A percentile compares a stretch with the other conserved stretches of the same genome.
Evolutionary conservation across 92 coral and sea anemone species (phyloP).

Genomic region (Phenganax subtilis): DNA sequence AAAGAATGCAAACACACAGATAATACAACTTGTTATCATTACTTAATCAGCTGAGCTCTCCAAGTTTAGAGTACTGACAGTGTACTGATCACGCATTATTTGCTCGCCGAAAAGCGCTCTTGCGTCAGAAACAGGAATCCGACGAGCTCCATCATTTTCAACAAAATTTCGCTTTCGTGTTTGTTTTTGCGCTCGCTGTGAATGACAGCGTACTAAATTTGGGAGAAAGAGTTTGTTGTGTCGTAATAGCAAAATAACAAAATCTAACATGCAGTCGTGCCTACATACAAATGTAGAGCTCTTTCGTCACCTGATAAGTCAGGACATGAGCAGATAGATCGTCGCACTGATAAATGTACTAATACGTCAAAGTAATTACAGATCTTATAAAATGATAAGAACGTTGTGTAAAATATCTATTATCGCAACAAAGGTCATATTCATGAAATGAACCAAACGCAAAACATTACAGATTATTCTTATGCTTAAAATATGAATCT

Average conservation of each 20-base stretch:
- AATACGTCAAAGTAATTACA: not conserved
- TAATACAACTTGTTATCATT: not conserved
- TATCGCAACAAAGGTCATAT: not conserved
- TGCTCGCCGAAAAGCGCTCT: slow-evolving; percentile 62
- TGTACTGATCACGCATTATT: slow-evolving; percentile 46
- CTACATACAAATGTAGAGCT: not conserved
- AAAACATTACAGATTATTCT: too few relatives aligned
- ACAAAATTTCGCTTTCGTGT: too few relatives aligned
- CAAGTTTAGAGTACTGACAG: slow-evolving; percentile 34
- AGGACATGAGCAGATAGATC: not conserved
- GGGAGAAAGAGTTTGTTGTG: too few relatives aligned
- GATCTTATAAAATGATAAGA: not conserved
- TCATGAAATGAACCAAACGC: not conserved
- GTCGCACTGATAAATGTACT: not conserved
- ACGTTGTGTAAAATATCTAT: not conserved
- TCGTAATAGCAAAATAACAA: not conserved
- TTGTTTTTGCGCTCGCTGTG: too few relatives aligned
- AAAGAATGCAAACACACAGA: not conserved
- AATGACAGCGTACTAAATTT: too few relatives aligned
- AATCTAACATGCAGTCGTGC: not conserved
- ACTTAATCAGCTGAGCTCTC: not conserved
- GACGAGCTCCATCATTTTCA: not conserved
- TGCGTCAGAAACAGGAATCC: slow-evolving; percentile 48
- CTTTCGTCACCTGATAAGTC: not conserved
- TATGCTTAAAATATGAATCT: not conserved